Base-by-base conservation (phyloP, 2,888 invertebrate genomes). In the Hemithea aestivaria region DNA sequence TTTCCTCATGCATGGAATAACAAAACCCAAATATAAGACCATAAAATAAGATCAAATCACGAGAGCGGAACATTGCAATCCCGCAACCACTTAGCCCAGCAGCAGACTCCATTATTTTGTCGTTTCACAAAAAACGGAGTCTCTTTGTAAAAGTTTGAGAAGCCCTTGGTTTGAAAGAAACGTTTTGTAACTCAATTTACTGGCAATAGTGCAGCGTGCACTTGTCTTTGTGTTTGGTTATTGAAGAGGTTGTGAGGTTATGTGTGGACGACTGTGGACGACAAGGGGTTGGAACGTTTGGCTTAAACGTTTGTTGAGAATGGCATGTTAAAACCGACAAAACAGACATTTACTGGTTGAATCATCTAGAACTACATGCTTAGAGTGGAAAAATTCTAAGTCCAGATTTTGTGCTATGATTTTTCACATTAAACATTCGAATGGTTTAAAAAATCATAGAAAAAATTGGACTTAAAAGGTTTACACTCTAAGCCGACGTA, bases 151-250 rank as follows among this genome's bases (percentile, higher is more conserved):
- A 78, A 79, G 70, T 81, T 82, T 81, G 80, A 75, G 79, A 69
- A 63, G 55, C 75, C 61, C 65, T 62, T 52, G 51, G 58, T 60
- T 54, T 55, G 64, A 74, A 78, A 78, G 79, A 83, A 82, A 74
- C 82, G 80, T 75, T 82, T 77, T 74, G 80, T 82, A 80, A 82
- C 80, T 77, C 81, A 78, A 82, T 83, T 82, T 80, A 78, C 45
- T 73, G 73, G 61, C 67, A 72, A 69, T 70, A 68, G 69, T 71
- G 69, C 73, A 70, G 52, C 56, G 62, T 57, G 56, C 54, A 56
- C 48, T 41, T 41, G 37, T 49, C 32, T 38, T 27, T 45, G 41
- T 42, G 44, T 38, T 35, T 31, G 10, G 35, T 21, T 35, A 37
- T 38, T 38, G 27, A 31, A 34, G 22, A 6, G 20, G 24, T 38